Evolutionary conservation across 2,888 invertebrate species (phyloP), one percentile per base, ranked within the genome.

Genomic region (Ornithoptera priamus): DNA sequence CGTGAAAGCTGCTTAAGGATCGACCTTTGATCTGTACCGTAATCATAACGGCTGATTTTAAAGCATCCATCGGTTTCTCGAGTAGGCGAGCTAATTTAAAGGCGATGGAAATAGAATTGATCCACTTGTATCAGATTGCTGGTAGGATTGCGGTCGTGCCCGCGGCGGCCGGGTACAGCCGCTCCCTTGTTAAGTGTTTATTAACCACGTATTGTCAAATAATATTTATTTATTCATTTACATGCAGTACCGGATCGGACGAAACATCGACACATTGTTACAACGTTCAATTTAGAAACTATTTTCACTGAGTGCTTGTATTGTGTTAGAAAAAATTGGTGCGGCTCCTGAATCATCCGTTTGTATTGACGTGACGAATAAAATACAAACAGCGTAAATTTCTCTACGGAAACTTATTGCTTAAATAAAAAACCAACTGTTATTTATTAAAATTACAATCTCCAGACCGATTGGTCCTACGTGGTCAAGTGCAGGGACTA

Each of bases 41-140:
- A 46, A 46, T 58, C 15, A 30, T 24, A 24, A 30, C 30, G 50
- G 18, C 42, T 6, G 20, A 62, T 62, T 46, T 66, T 56, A 46
- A 61, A 66, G 50, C 56, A 46, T 58, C 58, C 62, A 50, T 65
- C 57, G 42, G 62, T 50, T 20, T 70, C 69, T 70, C 66, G 58
- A 66, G 69, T 59, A 62, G 18, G n/a, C 67, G 18, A 56, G 53
- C 42, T 18, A 57, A 50, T 66, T 46, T 65, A 65, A 62, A 65
- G 53, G n/a, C 57, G 58, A 22, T 62, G 39, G 62, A 70, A 70
- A 70, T 70, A 70, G 69, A 62, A 46, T 62, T 53, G 58, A n/a
- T 20, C 69, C 69, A 70, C 66, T 62, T 42, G 66, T 46, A 56
- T 69, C 69, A 39, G 58, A 50, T 62, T 70, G 62, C 64, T 46